Evolutionary conservation across 2,888 invertebrate species (phyloP).

Genomic region (Meloe dianella): DNA sequence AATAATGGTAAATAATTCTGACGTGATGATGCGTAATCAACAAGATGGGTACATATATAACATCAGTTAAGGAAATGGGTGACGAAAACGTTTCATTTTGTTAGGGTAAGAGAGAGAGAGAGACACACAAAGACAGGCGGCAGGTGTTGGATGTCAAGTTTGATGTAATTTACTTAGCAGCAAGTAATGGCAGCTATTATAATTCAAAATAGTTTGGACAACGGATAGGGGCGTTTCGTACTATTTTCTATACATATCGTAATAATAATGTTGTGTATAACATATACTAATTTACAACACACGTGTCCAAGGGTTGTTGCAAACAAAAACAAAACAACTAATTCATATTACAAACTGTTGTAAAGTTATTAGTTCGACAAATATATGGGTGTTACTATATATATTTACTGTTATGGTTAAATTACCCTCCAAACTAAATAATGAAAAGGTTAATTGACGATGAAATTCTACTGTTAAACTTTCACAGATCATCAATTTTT

Average conservation of each 20-base stretch:
- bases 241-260: constrained; percentile 1
- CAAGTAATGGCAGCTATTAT: constrained; percentile 36
- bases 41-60: neutral
- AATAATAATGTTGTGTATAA: neutral
- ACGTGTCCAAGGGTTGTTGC: neutral
- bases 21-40: constrained; percentile 8
- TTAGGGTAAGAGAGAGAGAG: neutral
- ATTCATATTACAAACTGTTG: neutral
- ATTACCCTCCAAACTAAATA: neutral
- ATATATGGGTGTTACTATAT: constrained; percentile 1
- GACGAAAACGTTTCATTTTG: constrained; percentile 1
- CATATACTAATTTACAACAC: neutral
- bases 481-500: neutral
- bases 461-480: neutral
- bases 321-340: constrained; percentile 1
- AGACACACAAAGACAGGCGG: constrained; percentile 10
- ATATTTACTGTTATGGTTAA: constrained; percentile 1
- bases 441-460: neutral
- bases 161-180: constrained; percentile 35
- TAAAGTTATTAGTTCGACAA: neutral
- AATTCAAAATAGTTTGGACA: constrained; percentile 27
- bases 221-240: constrained; percentile 27
- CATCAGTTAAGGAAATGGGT: neutral
- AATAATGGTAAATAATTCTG: neutral
- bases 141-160: constrained; percentile 36